These are phyloP conservation scores for Rhea americana DNA, from an alignment of 2,113 vertebrate genomes.

Conservation along the genomic window DNA sequence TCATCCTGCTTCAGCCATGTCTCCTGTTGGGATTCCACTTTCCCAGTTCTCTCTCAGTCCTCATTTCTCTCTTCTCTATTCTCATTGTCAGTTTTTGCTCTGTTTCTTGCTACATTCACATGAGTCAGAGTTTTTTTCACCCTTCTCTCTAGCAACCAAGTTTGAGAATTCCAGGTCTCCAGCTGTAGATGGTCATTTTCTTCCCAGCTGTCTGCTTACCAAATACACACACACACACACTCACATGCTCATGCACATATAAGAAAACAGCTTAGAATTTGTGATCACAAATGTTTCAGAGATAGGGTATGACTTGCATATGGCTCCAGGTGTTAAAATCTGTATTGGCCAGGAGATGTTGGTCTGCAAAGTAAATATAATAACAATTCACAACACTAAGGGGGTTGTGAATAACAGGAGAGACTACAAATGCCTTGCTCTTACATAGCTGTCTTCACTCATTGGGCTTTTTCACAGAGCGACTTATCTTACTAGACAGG, in stretches of 20 bases:
- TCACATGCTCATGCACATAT: too few species aligned
- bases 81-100: not conserved
- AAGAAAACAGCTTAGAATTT: not conserved
- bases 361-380: not conserved
- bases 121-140: not conserved
- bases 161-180: not conserved
- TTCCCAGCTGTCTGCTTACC: not conserved
- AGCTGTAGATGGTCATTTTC: not conserved
- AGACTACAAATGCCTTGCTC: not conserved
- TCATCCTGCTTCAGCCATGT: not conserved
- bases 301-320: not conserved
- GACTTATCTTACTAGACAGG: constrained; percentile 16
- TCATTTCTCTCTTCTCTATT: not conserved
- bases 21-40: not conserved
- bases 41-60: not conserved
- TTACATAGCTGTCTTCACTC: constrained; percentile 38
- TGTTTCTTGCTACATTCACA: rapidly evolving
- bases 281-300: not conserved
- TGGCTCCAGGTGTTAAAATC: not conserved
- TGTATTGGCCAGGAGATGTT: not conserved
- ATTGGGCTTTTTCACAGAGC: not conserved
- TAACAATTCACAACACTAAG: not conserved
- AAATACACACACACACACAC: not conserved
- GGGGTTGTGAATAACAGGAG: not conserved
- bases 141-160: not conserved